phyloP scores from a whole-genome alignment of 2,888 invertebrate genomes.

The Geophilus truncorum region DNA sequence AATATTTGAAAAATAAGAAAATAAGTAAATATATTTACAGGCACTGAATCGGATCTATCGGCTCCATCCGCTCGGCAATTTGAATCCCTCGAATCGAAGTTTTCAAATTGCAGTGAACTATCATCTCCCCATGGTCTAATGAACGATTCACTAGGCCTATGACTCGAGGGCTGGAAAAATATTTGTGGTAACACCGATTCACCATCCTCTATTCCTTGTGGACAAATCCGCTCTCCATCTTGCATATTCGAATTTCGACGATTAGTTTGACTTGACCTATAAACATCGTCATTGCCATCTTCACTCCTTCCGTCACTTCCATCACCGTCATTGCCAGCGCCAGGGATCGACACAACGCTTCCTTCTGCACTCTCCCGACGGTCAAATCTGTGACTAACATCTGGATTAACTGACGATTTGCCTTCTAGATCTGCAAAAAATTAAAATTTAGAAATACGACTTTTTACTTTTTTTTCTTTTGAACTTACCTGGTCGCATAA shows the following conservation, averaged over 20 bases:
- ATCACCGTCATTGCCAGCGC: background rate
- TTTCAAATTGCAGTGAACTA: background rate
- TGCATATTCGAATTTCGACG: background rate
- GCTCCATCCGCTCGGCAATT: constrained; percentile 11
- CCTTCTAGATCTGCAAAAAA: background rate
- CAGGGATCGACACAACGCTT: background rate
- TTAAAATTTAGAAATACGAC: background rate
- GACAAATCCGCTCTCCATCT: background rate
- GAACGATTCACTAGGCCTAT: background rate
- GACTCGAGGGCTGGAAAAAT: background rate
- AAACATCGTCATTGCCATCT: background rate
- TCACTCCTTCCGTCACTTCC: background rate
- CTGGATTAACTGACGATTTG: background rate
- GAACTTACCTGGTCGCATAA: no score
- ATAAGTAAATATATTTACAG: background rate
- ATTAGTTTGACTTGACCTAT: constrained; percentile 2
- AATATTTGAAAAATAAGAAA: background rate
- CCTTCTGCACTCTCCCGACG: constrained; percentile 22
- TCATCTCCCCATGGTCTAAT: background rate
- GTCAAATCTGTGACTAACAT: background rate
- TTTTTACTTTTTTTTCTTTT: no score
- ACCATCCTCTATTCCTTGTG: background rate
- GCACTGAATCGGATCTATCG: background rate
- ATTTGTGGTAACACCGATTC: background rate
- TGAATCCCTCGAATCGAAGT: background rate